A percentile compares a stretch with the other conserved stretches of the same genome.
These are phyloP conservation scores for Drosophila robusta DNA, from an alignment of 2,888 invertebrate species.

Conservation along the genomic window DNA sequence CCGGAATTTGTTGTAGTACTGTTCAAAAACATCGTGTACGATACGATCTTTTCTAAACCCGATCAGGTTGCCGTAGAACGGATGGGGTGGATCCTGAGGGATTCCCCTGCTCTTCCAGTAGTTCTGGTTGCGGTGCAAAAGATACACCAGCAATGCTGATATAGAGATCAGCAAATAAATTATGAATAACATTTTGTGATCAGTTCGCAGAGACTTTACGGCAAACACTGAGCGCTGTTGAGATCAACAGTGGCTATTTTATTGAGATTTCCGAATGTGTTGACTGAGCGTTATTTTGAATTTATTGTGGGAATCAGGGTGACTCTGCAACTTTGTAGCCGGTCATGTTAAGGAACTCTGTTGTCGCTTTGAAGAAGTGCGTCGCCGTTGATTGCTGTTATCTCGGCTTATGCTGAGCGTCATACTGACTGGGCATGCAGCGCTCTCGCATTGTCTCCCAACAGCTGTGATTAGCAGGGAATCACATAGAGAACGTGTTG, in stretches of 20 bases:
- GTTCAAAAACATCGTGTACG: conserved; percentile 31
- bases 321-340: too few relatives aligned
- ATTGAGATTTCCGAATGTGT: not conserved
- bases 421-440: too few relatives aligned
- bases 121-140: conserved; percentile 32
- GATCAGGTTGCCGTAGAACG: conserved; percentile 49
- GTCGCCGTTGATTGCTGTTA: too few relatives aligned
- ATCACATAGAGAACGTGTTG: too few relatives aligned
- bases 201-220: not conserved
- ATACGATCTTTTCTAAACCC: conserved; percentile 50
- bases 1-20: conserved; percentile 59
- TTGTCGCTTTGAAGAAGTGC: not conserved
- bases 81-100: conserved; percentile 53
- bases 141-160: conserved; percentile 42
- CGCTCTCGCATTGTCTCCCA: too few relatives aligned
- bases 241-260: not conserved
- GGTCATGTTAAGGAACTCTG: not conserved
- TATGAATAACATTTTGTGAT: conserved; percentile 39
- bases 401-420: too few relatives aligned
- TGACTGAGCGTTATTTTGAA: not conserved
- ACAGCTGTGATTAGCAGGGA: too few relatives aligned
- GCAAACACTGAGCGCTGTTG: conserved; percentile 3
- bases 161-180: conserved; percentile 47
- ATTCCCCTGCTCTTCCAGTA: conserved; percentile 57
- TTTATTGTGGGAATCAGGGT: conserved; percentile 11